Conservation (phyloP, 92 coral and sea anemone species). For the Ricordea florida region DNA sequence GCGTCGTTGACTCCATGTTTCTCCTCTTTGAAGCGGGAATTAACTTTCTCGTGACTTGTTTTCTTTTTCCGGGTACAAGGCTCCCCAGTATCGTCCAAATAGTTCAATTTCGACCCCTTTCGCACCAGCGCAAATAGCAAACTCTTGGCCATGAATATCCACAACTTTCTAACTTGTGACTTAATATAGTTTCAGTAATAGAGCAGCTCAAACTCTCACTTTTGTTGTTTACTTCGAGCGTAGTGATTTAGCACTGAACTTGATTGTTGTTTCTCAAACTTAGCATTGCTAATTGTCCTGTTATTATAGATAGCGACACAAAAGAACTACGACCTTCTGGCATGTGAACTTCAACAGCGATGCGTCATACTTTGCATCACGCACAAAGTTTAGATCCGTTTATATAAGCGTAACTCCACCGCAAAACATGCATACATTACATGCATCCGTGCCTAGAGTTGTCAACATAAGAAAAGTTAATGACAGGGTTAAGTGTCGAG, state of each 20-base stretch:
- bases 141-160: background rate
- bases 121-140: constrained; percentile 23
- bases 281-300: background rate
- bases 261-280: background rate
- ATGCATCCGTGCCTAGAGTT: no score
- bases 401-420: no score
- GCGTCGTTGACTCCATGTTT: background rate
- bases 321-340: background rate
- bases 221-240: constrained; percentile 8
- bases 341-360: no score
- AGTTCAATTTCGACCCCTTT: constrained; percentile 14
- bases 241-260: constrained; percentile 15
- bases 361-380: no score
- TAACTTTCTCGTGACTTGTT: background rate
- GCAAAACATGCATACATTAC: no score
- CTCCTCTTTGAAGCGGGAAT: background rate
- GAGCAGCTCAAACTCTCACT: no score
- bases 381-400: no score
- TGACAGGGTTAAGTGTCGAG: no score
- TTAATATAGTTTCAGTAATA: no score
- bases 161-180: no score
- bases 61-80: background rate
- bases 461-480: no score
- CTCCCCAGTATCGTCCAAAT: constrained; percentile 1
- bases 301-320: background rate